Conservation (phyloP, 2,113 vertebrate genomes). For the Osmerus mordax region DNA sequence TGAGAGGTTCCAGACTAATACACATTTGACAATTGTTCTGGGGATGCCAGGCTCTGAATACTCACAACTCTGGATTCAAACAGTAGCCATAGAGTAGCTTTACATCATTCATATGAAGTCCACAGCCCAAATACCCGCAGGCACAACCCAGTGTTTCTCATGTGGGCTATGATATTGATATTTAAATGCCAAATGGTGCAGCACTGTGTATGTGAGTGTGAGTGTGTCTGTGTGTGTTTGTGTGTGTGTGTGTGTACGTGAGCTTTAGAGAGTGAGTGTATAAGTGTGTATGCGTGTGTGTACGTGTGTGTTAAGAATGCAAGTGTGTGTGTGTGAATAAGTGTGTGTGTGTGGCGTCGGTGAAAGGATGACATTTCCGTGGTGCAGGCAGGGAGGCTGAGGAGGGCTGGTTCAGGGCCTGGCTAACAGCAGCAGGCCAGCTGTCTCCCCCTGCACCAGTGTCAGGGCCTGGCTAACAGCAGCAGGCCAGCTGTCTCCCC, state of each 20-base stretch:
- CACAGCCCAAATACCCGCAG: constrained; percentile 28
- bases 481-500: neutral
- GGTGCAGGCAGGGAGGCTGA: too few relatives aligned
- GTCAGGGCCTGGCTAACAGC: neutral
- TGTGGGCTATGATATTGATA: constrained; percentile 28
- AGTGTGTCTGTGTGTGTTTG: neutral
- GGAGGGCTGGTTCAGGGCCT: too few relatives aligned
- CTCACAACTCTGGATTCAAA: neutral
- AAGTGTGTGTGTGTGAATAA: constrained; percentile 3
- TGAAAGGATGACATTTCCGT: too few relatives aligned
- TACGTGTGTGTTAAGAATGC: neutral
- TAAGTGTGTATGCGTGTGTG: neutral
- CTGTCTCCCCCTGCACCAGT: neutral
- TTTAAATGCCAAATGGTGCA: constrained; percentile 55
- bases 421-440: neutral
- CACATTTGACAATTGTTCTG: too few relatives aligned
- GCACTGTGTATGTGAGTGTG: constrained; percentile 22
- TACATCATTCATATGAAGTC: constrained; percentile 10
- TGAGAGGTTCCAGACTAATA: too few relatives aligned
- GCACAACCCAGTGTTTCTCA: neutral
- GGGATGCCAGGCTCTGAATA: too few relatives aligned
- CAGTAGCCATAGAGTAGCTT: neutral
- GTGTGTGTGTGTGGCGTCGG: neutral
- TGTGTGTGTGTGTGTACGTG: neutral
- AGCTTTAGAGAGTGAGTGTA: neutral